These are phyloP conservation scores for Macrosoma leucophasiata DNA, from an alignment of 2,888 invertebrate genomes.

Conservation along the genomic window DNA sequence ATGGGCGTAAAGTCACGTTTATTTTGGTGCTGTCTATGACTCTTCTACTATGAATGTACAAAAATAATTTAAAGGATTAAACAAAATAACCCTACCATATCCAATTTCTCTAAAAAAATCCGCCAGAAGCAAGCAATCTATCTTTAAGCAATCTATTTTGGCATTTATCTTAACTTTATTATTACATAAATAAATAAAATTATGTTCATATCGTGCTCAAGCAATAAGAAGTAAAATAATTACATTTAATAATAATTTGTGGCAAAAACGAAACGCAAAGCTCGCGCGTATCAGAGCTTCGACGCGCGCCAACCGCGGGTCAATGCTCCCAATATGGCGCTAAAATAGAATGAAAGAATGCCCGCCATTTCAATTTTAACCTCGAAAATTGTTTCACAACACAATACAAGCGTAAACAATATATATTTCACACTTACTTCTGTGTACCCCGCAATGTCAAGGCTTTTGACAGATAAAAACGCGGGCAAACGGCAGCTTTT, in stretches of 20 bases:
- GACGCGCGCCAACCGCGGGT: slow-evolving; percentile 49
- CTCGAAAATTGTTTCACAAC: slow-evolving; percentile 61
- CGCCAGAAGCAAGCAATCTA: no score
- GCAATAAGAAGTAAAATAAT: no score
- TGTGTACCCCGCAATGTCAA: slow-evolving; percentile 6
- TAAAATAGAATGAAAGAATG: slow-evolving; percentile 71
- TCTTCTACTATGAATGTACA: no score
- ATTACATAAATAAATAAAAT: no score
- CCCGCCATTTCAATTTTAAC: slow-evolving; percentile 68
- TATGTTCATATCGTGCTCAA: no score
- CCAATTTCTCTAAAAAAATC: no score
- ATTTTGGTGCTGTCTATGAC: no score
- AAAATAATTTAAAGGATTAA: no score
- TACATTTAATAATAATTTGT: slow-evolving; percentile 14
- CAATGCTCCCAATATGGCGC: slow-evolving; percentile 65
- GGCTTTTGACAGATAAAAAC: slow-evolving; percentile 10
- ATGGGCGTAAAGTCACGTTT: no score
- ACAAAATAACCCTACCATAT: no score
- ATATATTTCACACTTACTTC: slow-evolving; percentile 38
- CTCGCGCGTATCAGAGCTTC: slow-evolving; percentile 19
- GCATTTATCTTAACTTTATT: no score
- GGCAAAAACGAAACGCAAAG: slow-evolving; percentile 13
- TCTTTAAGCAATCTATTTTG: no score
- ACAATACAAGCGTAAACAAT: slow-evolving; percentile 34
- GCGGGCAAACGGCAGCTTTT: slow-evolving; percentile 17